A percentile compares a stretch with the other conserved stretches of the same genome.
Evolutionary conservation across 2,888 invertebrate species (phyloP).

Genomic region (Mechanitis mazaeus): DNA sequence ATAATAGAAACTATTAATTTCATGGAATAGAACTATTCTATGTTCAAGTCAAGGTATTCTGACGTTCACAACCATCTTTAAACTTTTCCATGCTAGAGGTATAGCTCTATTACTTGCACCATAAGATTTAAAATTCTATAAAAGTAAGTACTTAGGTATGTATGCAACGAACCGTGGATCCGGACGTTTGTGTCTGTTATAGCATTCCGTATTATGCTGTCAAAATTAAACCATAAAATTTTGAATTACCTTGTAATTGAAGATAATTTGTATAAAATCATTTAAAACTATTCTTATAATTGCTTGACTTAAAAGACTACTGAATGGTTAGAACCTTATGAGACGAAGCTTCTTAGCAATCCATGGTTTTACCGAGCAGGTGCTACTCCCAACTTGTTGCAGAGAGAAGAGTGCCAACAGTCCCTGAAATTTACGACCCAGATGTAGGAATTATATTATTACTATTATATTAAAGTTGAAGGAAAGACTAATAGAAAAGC

Average conservation of each 20-base stretch:
- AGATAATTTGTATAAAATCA: neutral
- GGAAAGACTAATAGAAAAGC: too few relatives aligned
- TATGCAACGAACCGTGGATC: constrained; percentile 39
- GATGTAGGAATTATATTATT: too few relatives aligned
- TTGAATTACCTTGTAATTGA: constrained; percentile 4
- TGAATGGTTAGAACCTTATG: too few relatives aligned
- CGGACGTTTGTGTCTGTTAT: constrained; percentile 35
- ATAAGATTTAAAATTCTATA: constrained; percentile 12
- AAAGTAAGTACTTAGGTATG: constrained; percentile 23
- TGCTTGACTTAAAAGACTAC: too few relatives aligned
- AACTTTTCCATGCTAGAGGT: neutral
- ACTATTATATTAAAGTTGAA: too few relatives aligned
- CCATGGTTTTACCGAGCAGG: too few relatives aligned
- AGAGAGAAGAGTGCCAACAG: too few relatives aligned
- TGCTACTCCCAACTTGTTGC: too few relatives aligned
- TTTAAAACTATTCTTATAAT: neutral
- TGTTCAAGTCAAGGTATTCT: constrained; percentile 14
- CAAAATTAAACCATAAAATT: constrained; percentile 13
- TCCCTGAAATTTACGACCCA: too few relatives aligned
- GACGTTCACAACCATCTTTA: constrained; percentile 6
- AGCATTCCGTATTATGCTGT: constrained; percentile 9
- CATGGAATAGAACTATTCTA: constrained; percentile 10
- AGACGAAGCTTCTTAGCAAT: too few relatives aligned
- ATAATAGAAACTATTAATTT: constrained; percentile 10
- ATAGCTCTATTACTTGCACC: neutral